Conservation (phyloP, 2,888 invertebrate species). For the Catocala sponsa region DNA sequence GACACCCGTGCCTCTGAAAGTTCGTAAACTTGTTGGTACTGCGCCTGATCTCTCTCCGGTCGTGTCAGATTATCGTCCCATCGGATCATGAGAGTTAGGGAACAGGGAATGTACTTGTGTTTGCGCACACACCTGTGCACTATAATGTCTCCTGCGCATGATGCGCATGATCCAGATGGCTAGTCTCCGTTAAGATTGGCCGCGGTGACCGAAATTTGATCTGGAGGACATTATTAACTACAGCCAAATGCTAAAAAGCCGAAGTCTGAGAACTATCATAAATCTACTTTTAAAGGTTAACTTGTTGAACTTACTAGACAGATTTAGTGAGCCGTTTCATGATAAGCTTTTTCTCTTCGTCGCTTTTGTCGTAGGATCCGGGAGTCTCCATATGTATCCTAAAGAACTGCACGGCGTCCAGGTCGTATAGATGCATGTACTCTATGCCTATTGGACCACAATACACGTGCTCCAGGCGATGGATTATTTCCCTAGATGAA, state of each 20-base stretch:
- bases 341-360: constrained; percentile 90
- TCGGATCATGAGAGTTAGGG: too few relatives aligned
- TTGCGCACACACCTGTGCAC: too few relatives aligned
- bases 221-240: not conserved
- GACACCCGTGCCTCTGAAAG: too few relatives aligned
- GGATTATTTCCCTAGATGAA: constrained; percentile 89
- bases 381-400: constrained; percentile 91
- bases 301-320: constrained; percentile 80
- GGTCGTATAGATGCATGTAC: constrained; percentile 92
- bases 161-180: too few relatives aligned
- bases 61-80: too few relatives aligned
- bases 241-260: not conserved
- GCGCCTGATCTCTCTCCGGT: too few relatives aligned
- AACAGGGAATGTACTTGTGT: too few relatives aligned
- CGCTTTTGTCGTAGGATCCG: constrained; percentile 83
- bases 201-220: too few relatives aligned
- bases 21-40: too few relatives aligned
- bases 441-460: constrained; percentile 92
- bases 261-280: not conserved
- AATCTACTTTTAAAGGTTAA: too few relatives aligned
- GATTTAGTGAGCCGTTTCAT: constrained; percentile 91
- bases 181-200: too few relatives aligned
- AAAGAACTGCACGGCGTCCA: constrained; percentile 91
- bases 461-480: constrained; percentile 90
- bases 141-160: too few relatives aligned